Base-by-base conservation (phyloP, 2,113 vertebrate species). In the Eleginops maclovinus region DNA sequence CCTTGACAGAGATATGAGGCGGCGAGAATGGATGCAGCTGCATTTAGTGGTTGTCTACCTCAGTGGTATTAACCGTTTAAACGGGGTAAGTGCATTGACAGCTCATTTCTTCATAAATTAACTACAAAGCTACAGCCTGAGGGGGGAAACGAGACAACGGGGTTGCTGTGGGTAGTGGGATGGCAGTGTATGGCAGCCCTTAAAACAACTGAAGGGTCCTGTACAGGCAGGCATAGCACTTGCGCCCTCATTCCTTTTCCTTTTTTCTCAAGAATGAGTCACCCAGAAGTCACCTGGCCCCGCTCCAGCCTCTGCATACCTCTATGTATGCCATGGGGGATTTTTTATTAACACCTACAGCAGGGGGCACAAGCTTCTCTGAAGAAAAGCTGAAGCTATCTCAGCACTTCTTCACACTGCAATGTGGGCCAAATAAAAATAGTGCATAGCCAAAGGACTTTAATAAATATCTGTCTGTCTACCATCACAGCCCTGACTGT, bases 161-260 rank as follows among this genome's bases (percentile, higher is more conserved):
- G 61, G 53, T 68, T 72, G 82, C 49, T 69, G 28, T 12, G 21
- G 26, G 58, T 13, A 49, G n/a, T 21, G 22, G 68, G 40, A 64
- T 81, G 61, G 56, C 72, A 69, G 22, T 6, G 73, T 43, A 58
- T 19, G 11, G 40, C 59, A 75, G 53, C 47, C 22, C 62, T 73
- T 72, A 26, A 36, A 36, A 56, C 82, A 84, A 68, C 62, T 76
- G 66, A 84, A 53, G 26, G 50, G 46, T 88, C 83, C 61, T 87
- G 88, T 80, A 85, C 71, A 84, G 85, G 56, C 88, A 89, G 40
- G 84, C 69, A 81, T 22, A 61, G 65, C 87, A 81, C 84, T 65
- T 90, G 75, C 63, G 69, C 53, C 69, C 76, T 86, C 77, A 84
- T 77, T 82, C 66, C 22, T 41, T 79, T 67, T 51, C 0, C 14